A percentile compares a stretch with the other conserved stretches of the same genome.
Conservation (phyloP, 2,113 vertebrate species). For the Phalacrocorax pelagicus region DNA sequence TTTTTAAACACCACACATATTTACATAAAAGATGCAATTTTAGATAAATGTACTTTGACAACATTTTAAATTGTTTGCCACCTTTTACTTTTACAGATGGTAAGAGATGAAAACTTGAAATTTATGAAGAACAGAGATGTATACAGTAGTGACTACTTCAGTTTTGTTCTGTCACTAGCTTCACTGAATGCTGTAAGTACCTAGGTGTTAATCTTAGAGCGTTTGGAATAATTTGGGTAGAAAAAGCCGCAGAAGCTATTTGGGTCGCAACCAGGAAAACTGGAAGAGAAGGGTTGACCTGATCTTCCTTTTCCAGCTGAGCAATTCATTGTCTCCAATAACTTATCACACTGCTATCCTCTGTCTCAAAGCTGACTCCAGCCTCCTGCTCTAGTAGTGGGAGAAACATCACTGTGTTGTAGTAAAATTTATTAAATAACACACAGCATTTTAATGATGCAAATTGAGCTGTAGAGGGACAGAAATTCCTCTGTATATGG, state of each 20-base stretch:
- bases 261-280: neutral
- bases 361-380: neutral
- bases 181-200: slow-evolving; percentile 92
- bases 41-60: neutral
- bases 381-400: neutral
- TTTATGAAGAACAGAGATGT: slow-evolving; percentile 99
- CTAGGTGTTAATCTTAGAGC: neutral
- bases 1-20: neutral
- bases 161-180: slow-evolving; percentile 92
- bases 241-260: neutral
- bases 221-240: neutral
- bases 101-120: slow-evolving; percentile 97
- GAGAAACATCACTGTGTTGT: neutral
- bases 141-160: slow-evolving; percentile 98
- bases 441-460: neutral
- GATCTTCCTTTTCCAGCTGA: neutral
- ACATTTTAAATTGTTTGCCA: neutral
- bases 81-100: slow-evolving; percentile 80
- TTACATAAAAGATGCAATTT: neutral
- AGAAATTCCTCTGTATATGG: neutral
- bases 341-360: neutral
- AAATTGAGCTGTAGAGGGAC: neutral
- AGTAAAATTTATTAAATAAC: neutral
- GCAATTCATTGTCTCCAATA: neutral
- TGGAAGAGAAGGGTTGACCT: neutral